Base-by-base conservation (phyloP, 2,888 invertebrate species). In the Sinohyriopsis cumingii region DNA sequence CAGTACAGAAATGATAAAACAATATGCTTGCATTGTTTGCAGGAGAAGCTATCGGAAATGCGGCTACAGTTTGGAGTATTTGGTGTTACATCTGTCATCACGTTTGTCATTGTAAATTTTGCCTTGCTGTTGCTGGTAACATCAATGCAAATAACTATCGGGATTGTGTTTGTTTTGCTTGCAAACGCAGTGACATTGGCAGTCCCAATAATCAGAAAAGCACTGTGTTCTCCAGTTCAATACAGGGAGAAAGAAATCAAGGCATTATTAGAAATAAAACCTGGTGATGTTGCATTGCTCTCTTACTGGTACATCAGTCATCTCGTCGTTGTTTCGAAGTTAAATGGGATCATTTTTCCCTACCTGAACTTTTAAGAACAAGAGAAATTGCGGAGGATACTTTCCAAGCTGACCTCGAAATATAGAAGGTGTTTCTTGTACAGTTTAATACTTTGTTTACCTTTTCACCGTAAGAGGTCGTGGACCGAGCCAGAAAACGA, bases 181-280 rank as follows among this genome's bases (percentile, higher is more conserved):
- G 45, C 70, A 0, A 33, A 59, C 20, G 62, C 25, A 7, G 24
- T 70, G 45, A 65, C 65, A n/a, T 53, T 19, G 59, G 56, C 56
- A 15, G 33, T 70, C 20, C 63, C 66, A 3, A 66, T 55, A 24
- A 60, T 70, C 24, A 61, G 63, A 55, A 61, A 54, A 28, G 62
- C 70, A 25, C 62, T 70, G 54, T 63, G 57, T 24, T 62, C 65
- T 4, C 69, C 65, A 5, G 65, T 69, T 65, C 15, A 53, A 24
- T 65, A 62, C 19, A 59, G 62, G 54, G 61, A 22, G n/a, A 57
- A 45, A 9, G 22, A 65, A 61, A 54, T 69, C 15, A 20, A 28
- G 54, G 20, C 15, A 28, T 54, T 69, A 9, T 62, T 61, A 9
- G 56, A 65, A 15, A 5, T 69, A 3, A 22, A 55, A 25, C 20